These are phyloP conservation scores for Archips xylosteana DNA, from an alignment of 2,888 invertebrate genomes.

Conservation along the genomic window DNA sequence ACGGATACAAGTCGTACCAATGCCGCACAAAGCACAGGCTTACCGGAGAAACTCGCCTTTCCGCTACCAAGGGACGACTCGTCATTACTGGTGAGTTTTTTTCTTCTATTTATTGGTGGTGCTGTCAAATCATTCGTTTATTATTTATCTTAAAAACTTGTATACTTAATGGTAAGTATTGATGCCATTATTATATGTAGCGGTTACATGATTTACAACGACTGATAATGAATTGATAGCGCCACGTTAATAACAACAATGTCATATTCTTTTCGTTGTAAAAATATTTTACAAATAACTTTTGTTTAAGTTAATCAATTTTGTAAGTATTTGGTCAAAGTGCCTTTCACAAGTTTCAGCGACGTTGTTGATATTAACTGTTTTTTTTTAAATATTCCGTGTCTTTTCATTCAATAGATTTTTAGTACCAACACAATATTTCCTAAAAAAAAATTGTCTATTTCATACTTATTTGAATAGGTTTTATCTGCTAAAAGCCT, in stretches of 20 bases:
- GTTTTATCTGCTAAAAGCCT: not conserved
- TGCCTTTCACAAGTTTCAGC: constrained; percentile 12
- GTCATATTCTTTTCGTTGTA: constrained; percentile 13
- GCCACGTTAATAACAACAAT: constrained; percentile 37
- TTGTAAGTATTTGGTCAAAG: not conserved
- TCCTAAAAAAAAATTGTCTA: not conserved
- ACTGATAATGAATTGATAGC: constrained; percentile 28
- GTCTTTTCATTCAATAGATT: constrained; percentile 28
- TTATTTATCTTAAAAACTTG: not conserved
- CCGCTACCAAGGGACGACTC: constrained; percentile 96
- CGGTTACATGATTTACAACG: not conserved
- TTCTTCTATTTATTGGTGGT: constrained; percentile 39
- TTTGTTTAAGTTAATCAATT: not conserved
- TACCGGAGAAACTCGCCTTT: constrained; percentile 96
- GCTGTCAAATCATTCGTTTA: constrained; percentile 30
- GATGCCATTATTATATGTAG: not conserved
- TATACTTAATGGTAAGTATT: not conserved
- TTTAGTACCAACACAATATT: constrained; percentile 21
- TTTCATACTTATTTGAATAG: not conserved
- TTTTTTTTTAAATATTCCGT: constrained; percentile 8
- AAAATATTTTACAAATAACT: not conserved
- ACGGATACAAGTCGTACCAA: constrained; percentile 97
- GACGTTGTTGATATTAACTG: constrained; percentile 34
- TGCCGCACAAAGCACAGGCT: constrained; percentile 97
- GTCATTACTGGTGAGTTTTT: constrained; percentile 96